phyloP scores from a whole-genome alignment of 2,113 vertebrate genomes.

The Anser brachyrhynchus region DNA sequence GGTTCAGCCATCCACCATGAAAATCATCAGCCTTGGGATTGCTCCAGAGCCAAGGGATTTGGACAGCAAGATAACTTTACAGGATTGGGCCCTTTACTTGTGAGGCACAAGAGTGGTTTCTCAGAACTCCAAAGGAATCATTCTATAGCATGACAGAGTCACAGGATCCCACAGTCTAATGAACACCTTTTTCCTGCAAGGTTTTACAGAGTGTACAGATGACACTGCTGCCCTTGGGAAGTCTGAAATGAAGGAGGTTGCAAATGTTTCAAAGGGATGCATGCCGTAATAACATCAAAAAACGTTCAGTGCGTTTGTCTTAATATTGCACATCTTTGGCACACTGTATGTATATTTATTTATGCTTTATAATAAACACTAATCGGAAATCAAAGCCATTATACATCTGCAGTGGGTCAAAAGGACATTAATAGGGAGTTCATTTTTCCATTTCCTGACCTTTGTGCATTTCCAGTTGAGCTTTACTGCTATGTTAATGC shows the following conservation, averaged over 20 bases:
- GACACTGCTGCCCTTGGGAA: background rate
- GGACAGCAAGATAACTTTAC: background rate
- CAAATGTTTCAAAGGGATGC: background rate
- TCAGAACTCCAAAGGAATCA: background rate
- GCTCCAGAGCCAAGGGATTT: background rate
- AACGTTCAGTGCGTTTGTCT: background rate
- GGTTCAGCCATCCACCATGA: background rate
- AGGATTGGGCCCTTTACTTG: background rate
- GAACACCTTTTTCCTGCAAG: background rate
- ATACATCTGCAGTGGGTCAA: background rate
- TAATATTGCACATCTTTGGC: background rate
- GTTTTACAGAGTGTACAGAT: background rate
- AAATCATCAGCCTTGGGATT: background rate
- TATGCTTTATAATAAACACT: background rate
- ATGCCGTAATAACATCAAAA: background rate
- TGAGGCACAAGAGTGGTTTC: background rate
- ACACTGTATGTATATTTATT: background rate
- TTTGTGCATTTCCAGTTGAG: background rate
- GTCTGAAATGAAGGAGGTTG: background rate
- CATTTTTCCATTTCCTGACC: slow-evolving; percentile 33
- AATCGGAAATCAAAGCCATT: slow-evolving; percentile 22
- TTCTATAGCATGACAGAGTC: background rate
- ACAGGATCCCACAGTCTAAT: background rate
- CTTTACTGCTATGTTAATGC: slow-evolving; percentile 27
- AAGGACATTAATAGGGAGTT: background rate